These are phyloP conservation scores for Drosophila yakuba DNA, from an alignment of 1,140 invertebrate genomes.

Conservation along the genomic window DNA sequence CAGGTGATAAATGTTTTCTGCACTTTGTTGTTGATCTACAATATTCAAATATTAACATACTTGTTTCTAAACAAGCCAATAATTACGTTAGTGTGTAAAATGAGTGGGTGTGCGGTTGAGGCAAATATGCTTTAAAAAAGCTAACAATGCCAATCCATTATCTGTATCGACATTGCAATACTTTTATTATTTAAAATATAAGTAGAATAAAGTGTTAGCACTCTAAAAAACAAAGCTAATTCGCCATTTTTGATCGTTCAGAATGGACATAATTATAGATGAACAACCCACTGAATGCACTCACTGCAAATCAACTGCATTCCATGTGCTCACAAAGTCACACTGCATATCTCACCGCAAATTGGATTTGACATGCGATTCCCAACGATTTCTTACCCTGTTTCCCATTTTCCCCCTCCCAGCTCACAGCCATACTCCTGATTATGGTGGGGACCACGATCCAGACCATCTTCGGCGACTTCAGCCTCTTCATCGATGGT, in stretches of 20 bases:
- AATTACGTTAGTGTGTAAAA: neutral
- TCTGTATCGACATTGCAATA: neutral
- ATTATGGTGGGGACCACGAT: constrained; percentile 92
- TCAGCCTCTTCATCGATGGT: constrained; percentile 89
- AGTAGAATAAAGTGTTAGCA: too few species aligned
- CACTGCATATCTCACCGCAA: constrained; percentile 1
- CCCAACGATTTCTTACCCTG: neutral
- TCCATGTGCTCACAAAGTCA: constrained; percentile 3
- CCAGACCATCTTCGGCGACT: constrained; percentile 90
- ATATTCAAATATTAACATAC: neutral
- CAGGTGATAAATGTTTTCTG: neutral
- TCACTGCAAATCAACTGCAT: neutral
- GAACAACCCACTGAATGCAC: neutral
- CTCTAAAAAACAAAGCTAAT: too few species aligned
- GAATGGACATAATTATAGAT: neutral
- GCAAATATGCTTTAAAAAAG: neutral
- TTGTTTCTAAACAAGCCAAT: neutral
- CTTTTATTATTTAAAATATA: neutral
- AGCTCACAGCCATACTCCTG: constrained; percentile 91
- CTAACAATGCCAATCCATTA: neutral
- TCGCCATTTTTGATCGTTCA: neutral
- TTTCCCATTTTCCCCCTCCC: constrained; percentile 40
- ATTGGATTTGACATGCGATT: constrained; percentile 1
- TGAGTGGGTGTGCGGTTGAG: neutral
- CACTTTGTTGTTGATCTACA: neutral